Percentiles rank a stretch among this genome's conserved stretches.
These are phyloP conservation scores for Micrastur ruficollis DNA, from an alignment of 2,797 vertebrate genomes.

Conservation along the genomic window DNA sequence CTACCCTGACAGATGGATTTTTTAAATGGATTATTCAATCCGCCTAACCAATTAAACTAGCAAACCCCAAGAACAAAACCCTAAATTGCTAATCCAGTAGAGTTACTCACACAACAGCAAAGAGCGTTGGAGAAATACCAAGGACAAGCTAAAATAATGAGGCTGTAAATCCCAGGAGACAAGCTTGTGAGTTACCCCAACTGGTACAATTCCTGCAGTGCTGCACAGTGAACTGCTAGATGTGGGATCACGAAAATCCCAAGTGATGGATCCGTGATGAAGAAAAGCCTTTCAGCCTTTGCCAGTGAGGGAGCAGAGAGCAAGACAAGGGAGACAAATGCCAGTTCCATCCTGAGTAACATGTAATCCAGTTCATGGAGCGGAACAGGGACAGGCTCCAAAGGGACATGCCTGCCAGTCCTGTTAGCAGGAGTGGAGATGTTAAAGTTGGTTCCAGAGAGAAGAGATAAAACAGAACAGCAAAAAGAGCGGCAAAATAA, in stretches of 20 bases:
- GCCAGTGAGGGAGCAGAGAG: neutral
- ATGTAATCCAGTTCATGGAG: neutral
- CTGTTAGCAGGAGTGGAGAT: neutral
- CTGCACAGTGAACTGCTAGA: neutral
- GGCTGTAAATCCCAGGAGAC: neutral
- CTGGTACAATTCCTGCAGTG: neutral
- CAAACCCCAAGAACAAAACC: neutral
- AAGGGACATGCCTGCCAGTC: neutral
- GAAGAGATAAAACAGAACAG: neutral
- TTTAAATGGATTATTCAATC: neutral
- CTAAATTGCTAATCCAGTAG: neutral
- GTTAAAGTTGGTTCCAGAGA: neutral
- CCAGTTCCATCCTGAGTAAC: neutral
- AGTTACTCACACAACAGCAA: neutral
- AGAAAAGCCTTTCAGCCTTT: constrained; percentile 20
- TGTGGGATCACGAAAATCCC: neutral
- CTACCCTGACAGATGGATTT: neutral
- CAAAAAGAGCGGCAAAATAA: neutral
- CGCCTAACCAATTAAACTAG: neutral
- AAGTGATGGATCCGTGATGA: neutral
- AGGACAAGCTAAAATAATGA: neutral
- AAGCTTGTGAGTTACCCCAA: neutral
- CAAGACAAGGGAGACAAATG: constrained; percentile 15
- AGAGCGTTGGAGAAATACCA: neutral
- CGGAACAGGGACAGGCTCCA: neutral